Base-by-base conservation (phyloP, 2,888 invertebrate species). In the Cerastoderma edule region DNA sequence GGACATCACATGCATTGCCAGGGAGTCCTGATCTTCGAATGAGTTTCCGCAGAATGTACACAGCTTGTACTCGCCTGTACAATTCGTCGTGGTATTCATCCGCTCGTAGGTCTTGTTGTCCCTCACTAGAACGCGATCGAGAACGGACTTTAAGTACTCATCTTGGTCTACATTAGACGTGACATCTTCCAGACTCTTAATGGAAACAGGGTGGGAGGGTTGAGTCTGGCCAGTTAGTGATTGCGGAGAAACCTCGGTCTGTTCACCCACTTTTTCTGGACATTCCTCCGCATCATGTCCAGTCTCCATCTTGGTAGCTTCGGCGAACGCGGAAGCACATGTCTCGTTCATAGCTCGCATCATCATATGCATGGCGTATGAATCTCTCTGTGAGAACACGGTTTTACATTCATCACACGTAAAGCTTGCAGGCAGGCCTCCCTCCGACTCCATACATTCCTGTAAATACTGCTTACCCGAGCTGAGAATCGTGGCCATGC, bases 351-450 rank as follows among this genome's bases (percentile, higher is more conserved):
- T 91, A 22, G 92, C 92, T 10, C 91, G 80, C 83, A 91, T 86
- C 89, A 93, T 89, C 90, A 92, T 92, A 83, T 93, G 93, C 92
- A 93, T 92, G 33, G 93, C 93, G 79, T 92, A 92, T 0, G 91
- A 86, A 83, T 93, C 93, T 30, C 93, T 80, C 72, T 89, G 91
- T 13, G 88, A 80, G 79, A 92, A 93, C 1, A 90, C 83, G 0
- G 89, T 86, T 30, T 91, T 85, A 67, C 93, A 93, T 67, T 91
- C 91, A 24, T 90, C 89, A 75, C 93, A 93, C 54, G 88, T 88
- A 79, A 92, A 92, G 6, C 83, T 78, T 0, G 80, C 74, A 33
- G 79, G 56, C 54, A 50, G 72, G 3, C 76, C 72, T 13, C 77
- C 74, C 32, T 74, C 78, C 10, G 72, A 53, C 13, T 78, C 81